A percentile compares a stretch with the other conserved stretches of the same genome.
phyloP scores from a whole-genome alignment of 2,113 vertebrate species.

The Brachyistius frenatus region DNA sequence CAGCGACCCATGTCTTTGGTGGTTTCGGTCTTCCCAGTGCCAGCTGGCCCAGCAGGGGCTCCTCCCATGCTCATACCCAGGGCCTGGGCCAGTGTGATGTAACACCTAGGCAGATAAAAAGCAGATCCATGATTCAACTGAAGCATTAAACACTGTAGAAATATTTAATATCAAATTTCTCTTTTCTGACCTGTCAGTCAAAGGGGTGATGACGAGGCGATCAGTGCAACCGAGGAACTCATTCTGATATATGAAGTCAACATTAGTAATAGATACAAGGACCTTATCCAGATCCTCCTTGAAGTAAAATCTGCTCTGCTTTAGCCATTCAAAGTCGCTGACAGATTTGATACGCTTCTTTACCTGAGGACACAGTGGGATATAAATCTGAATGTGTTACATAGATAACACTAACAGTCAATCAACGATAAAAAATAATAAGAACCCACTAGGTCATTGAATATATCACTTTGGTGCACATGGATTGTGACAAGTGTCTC shows the following conservation, averaged over 20 bases:
- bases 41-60: slow-evolving; percentile 90
- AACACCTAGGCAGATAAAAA: slow-evolving; percentile 80
- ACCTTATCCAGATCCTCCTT: slow-evolving; percentile 86
- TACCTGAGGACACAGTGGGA: slow-evolving; percentile 80
- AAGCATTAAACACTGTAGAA: background rate
- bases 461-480: slow-evolving; percentile 92
- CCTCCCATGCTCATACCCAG: slow-evolving; percentile 93
- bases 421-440: background rate
- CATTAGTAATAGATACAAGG: slow-evolving; percentile 90
- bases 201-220: slow-evolving; percentile 92
- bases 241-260: slow-evolving; percentile 92
- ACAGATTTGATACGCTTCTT: slow-evolving; percentile 87
- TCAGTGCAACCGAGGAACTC: slow-evolving; percentile 94
- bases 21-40: slow-evolving; percentile 77
- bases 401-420: background rate
- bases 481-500: slow-evolving; percentile 93
- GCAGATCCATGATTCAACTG: background rate
- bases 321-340: slow-evolving; percentile 92
- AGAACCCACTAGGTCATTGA: slow-evolving; percentile 88
- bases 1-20: slow-evolving; percentile 93
- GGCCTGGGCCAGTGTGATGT: slow-evolving; percentile 91
- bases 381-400: background rate
- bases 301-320: slow-evolving; percentile 92
- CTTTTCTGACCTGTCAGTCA: slow-evolving; percentile 89
- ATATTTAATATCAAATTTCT: background rate